phyloP scores from a whole-genome alignment of 2,797 vertebrate species.

The Coranthus polyacanthus region DNA sequence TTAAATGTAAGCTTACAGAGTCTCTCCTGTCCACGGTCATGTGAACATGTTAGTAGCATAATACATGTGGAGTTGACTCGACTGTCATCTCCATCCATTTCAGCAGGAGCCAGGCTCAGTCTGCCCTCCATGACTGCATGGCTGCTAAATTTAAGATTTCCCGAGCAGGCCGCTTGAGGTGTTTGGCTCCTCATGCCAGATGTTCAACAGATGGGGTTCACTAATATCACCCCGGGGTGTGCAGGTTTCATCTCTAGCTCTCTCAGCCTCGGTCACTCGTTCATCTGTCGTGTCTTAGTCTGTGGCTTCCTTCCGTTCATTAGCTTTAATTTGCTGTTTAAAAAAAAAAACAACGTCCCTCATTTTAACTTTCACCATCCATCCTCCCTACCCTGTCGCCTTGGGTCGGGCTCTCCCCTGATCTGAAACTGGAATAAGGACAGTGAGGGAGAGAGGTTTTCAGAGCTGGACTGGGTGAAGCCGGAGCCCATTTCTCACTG shows the following conservation, averaged over 20 bases:
- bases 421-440: constrained; percentile 25
- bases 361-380: constrained; percentile 3
- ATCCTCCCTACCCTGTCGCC: constrained; percentile 5
- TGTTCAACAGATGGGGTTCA: constrained; percentile 79
- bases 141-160: constrained; percentile 64
- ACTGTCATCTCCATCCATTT: constrained; percentile 13
- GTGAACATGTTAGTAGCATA: neutral
- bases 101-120: constrained; percentile 18
- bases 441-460: constrained; percentile 60
- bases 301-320: constrained; percentile 1
- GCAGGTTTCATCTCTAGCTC: constrained; percentile 55
- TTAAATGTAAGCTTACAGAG: too few relatives aligned
- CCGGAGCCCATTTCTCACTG: constrained; percentile 78
- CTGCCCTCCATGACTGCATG: constrained; percentile 24
- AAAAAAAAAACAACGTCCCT: constrained; percentile 5
- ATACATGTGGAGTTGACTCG: neutral
- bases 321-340: constrained; percentile 6
- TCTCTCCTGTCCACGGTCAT: neutral
- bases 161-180: constrained; percentile 52
- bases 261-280: constrained; percentile 41
- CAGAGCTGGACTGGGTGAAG: constrained; percentile 70
- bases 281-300: neutral
- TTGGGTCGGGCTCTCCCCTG: too few relatives aligned
- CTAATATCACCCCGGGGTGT: constrained; percentile 64
- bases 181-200: constrained; percentile 67